A percentile compares a stretch with the other conserved stretches of the same genome.
These are phyloP conservation scores for Drosophila carrolli DNA, from an alignment of 1,140 invertebrate species.

Conservation along the genomic window DNA sequence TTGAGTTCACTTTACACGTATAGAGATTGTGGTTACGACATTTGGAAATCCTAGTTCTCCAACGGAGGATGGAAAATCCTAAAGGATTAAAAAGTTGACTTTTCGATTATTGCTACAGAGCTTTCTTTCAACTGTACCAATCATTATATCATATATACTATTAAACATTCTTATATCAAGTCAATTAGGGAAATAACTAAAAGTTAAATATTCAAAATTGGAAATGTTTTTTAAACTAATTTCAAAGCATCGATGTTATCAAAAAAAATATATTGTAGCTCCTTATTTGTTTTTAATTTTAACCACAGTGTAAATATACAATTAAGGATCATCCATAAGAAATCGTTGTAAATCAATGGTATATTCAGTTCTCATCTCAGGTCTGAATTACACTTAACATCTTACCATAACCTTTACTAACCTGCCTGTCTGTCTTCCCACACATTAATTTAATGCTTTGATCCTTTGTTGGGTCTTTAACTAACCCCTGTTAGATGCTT, in stretches of 20 bases:
- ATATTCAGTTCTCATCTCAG: neutral
- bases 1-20: conserved; percentile 17
- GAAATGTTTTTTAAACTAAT: too few relatives aligned
- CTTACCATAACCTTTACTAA: neutral
- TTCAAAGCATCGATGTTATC: too few relatives aligned
- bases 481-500: conserved; percentile 1
- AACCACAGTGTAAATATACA: too few relatives aligned
- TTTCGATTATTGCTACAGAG: neutral
- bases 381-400: neutral
- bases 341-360: neutral
- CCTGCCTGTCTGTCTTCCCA: neutral
- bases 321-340: too few relatives aligned
- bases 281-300: too few relatives aligned
- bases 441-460: conserved; percentile 10
- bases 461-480: conserved; percentile 15
- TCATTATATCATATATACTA: too few relatives aligned
- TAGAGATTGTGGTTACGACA: neutral
- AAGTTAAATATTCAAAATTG: too few relatives aligned
- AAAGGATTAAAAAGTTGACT: neutral
- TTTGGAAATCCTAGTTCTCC: neutral
- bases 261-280: too few relatives aligned
- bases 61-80: neutral
- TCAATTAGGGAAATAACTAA: too few relatives aligned
- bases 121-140: too few relatives aligned
- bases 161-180: neutral